These are phyloP conservation scores for Sericinus montela DNA, from an alignment of 2,888 invertebrate species.

Conservation along the genomic window DNA sequence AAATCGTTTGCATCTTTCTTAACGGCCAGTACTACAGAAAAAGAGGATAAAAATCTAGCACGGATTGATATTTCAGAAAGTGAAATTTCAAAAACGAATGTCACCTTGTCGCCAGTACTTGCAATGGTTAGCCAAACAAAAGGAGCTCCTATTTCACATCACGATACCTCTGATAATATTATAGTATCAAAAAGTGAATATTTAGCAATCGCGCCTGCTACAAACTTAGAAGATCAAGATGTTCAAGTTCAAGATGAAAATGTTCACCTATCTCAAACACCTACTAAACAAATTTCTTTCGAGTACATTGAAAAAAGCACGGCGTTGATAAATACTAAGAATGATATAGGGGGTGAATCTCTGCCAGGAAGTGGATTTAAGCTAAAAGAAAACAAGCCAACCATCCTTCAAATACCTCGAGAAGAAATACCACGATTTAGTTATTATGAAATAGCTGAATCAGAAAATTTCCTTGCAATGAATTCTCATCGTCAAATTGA, in stretches of 20 bases:
- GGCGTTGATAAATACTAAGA: too few species aligned
- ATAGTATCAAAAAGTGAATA: neutral
- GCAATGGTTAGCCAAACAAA: neutral
- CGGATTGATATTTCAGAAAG: too few species aligned
- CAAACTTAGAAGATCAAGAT: constrained; percentile 2
- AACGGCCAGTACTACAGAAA: neutral
- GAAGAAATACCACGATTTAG: constrained; percentile 10
- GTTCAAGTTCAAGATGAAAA: neutral
- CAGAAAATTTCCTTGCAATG: constrained; percentile 22
- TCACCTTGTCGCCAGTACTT: neutral
- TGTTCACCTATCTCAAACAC: too few species aligned
- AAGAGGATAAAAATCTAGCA: neutral
- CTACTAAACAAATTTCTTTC: too few species aligned
- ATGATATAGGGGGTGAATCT: too few species aligned
- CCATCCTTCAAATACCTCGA: neutral
- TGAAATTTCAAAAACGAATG: too few species aligned
- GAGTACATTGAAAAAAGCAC: too few species aligned
- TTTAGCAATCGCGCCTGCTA: neutral
- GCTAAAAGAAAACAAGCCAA: neutral
- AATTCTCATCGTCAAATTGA: neutral
- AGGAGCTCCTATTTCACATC: neutral
- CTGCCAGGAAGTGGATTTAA: neutral
- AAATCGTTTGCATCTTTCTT: constrained; percentile 22
- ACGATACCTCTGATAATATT: neutral
- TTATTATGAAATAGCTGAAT: constrained; percentile 21